Evolutionary conservation across 2,113 vertebrate genomes (phyloP).

Genomic region (Cyanocitta stelleri): DNA sequence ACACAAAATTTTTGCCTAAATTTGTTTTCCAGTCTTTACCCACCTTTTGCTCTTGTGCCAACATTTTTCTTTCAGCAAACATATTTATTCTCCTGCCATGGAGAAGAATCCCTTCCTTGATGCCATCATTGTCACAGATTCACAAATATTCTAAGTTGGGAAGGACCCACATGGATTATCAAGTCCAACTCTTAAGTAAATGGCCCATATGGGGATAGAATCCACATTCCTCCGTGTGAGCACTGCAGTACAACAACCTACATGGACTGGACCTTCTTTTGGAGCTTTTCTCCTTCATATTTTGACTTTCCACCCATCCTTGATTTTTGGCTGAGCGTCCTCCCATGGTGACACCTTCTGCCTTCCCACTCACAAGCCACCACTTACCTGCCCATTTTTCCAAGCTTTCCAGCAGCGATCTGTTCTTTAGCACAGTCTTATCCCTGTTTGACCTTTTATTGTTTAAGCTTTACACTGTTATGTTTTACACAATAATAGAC

Average conservation of each 20-base stretch:
- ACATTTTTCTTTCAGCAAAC: neutral
- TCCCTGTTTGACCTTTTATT: conserved; percentile 34
- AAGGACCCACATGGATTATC: neutral
- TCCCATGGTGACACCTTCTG: neutral
- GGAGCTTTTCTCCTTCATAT: neutral
- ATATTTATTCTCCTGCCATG: neutral
- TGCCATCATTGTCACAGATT: neutral
- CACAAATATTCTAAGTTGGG: neutral
- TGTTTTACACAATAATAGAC: conserved; percentile 28
- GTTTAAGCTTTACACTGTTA: conserved; percentile 6
- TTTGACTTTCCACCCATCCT: neutral
- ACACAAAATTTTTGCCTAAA: neutral
- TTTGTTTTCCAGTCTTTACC: neutral
- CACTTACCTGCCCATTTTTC: neutral
- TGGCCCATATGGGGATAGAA: neutral
- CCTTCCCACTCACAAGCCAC: neutral
- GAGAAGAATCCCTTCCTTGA: neutral
- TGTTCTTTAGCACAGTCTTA: neutral
- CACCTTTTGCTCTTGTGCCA: neutral
- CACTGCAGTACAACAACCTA: neutral
- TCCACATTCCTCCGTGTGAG: neutral
- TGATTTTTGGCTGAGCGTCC: neutral
- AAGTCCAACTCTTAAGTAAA: neutral
- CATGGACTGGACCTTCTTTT: neutral
- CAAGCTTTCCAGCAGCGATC: neutral